Base-by-base conservation (phyloP, 2,888 invertebrate species). In the Nomada hirtipes region DNA sequence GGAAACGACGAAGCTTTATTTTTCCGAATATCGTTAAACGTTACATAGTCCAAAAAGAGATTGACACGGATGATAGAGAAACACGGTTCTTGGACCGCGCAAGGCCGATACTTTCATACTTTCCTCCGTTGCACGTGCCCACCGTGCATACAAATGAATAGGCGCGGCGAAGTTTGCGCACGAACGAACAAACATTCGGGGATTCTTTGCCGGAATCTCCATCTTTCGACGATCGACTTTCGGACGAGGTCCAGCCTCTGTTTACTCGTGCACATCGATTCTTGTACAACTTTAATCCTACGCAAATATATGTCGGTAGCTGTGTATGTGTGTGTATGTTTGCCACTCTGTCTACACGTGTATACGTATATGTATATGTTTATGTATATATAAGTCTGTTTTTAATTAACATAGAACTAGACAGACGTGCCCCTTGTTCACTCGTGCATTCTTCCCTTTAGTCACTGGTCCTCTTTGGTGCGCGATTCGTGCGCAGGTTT, bases 1-100 rank as follows among this genome's bases (percentile, higher is more conserved):
- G 86, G 91, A 92, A 92, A 91, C 90, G 88, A 91, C 87, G 83
- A 89, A 91, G 90, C 88, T 91, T 92, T 92, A 91, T 92, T 92
- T 53, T 88, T 75, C 79, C 85, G 84, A 89, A 90, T 90, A 91
- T 91, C 88, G 82, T 57, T 57, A 47, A 89, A 88, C 83, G 89
- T 79, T 91, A 91, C 90, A 90, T 86, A 84, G 78, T 89, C 89
- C 36, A 15, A 81, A 89, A 89, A 90, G 89, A 87, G 84, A 87
- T 89, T 86, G 89, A 89, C 87, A 89, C 87, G 86, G 87, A 89
- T 88, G 82, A 53, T 68, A 82, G 75, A 85, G 83, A 86, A 89
- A 69, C 82, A 88, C 81, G 83, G 76, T 82, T 53, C 13, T 59
- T 63, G 50, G 50, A 26, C 42, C 47, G 59, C 60, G 72, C 64